Conservation (phyloP, 1,140 invertebrate species). For the Papilio xuthus region DNA sequence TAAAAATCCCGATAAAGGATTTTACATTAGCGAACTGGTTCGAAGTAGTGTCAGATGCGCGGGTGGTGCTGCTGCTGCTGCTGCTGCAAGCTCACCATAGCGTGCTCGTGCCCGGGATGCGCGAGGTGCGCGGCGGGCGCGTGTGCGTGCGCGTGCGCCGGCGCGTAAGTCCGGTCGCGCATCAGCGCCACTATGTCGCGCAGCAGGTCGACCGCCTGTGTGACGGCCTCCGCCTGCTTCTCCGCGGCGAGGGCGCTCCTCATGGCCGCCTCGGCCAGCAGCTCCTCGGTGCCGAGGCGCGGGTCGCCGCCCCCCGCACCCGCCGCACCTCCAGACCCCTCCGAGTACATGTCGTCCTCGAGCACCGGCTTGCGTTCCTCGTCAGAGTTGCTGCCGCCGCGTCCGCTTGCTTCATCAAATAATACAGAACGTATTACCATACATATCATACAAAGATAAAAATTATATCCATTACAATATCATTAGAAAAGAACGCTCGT, state of each 20-base stretch:
- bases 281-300: constrained; percentile 63
- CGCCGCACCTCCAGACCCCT: constrained; percentile 48
- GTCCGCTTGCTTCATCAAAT: constrained; percentile 38
- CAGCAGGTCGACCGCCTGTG: constrained; percentile 67
- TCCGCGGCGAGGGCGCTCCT: constrained; percentile 70
- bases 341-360: constrained; percentile 69
- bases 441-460: background rate
- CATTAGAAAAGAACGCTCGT: too few species aligned
- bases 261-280: constrained; percentile 73
- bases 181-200: constrained; percentile 61
- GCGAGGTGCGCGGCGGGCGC: constrained; percentile 35
- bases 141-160: constrained; percentile 39
- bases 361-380: constrained; percentile 61
- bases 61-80: too few species aligned
- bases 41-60: constrained; percentile 2
- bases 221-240: constrained; percentile 72
- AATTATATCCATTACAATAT: background rate
- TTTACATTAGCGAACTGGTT: background rate
- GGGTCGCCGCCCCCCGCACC: constrained; percentile 41
- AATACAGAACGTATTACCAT: too few species aligned
- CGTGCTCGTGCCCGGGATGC: constrained; percentile 38
- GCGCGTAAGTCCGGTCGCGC: constrained; percentile 47
- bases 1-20: background rate
- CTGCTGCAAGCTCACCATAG: too few species aligned
- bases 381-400: constrained; percentile 57